phyloP scores from a whole-genome alignment of 1,140 invertebrate genomes.

The Drosophila aff. region DNA sequence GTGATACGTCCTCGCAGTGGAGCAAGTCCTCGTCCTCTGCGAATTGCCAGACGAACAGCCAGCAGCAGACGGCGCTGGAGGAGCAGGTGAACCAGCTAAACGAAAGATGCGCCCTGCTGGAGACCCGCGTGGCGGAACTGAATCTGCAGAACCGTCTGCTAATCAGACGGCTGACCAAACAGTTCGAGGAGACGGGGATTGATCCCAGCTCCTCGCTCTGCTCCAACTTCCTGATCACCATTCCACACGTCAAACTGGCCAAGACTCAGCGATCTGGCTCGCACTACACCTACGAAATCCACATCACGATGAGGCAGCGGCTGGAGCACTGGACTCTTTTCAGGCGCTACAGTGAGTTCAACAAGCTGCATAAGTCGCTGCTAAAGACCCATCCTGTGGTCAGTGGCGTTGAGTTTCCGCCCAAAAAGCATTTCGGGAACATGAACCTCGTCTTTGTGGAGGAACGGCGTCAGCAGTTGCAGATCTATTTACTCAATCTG shows the following conservation, averaged over 20 bases:
- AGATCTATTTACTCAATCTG: slow-evolving; percentile 91
- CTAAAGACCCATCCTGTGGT: slow-evolving; percentile 91
- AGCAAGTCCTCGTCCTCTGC: slow-evolving; percentile 78
- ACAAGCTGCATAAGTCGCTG: slow-evolving; percentile 90
- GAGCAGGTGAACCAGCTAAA: slow-evolving; percentile 62
- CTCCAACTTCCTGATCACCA: slow-evolving; percentile 82
- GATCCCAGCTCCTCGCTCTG: slow-evolving; percentile 72
- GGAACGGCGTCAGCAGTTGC: slow-evolving; percentile 90
- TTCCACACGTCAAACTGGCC: slow-evolving; percentile 74
- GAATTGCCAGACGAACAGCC: slow-evolving; percentile 34
- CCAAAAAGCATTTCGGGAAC: slow-evolving; percentile 95
- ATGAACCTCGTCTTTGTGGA: slow-evolving; percentile 93
- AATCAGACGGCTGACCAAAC: slow-evolving; percentile 69
- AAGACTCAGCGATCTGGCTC: slow-evolving; percentile 55
- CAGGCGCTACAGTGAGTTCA: slow-evolving; percentile 93
- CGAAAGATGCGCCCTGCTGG: slow-evolving; percentile 73
- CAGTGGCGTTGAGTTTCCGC: slow-evolving; percentile 93
- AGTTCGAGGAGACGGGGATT: slow-evolving; percentile 75
- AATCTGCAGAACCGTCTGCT: slow-evolving; percentile 75
- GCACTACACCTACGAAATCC: slow-evolving; percentile 78
- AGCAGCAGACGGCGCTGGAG: slow-evolving; percentile 55
- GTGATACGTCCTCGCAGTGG: slow-evolving; percentile 80
- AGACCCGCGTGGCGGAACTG: slow-evolving; percentile 74
- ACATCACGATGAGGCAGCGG: slow-evolving; percentile 85
- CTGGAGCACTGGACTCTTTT: slow-evolving; percentile 96